Evolutionary conservation across 30 jellyfish, hydroid and myxozoan genomes (phyloP), one percentile per base, ranked within the genome.

Genomic region (Nemopilema nomurai): DNA sequence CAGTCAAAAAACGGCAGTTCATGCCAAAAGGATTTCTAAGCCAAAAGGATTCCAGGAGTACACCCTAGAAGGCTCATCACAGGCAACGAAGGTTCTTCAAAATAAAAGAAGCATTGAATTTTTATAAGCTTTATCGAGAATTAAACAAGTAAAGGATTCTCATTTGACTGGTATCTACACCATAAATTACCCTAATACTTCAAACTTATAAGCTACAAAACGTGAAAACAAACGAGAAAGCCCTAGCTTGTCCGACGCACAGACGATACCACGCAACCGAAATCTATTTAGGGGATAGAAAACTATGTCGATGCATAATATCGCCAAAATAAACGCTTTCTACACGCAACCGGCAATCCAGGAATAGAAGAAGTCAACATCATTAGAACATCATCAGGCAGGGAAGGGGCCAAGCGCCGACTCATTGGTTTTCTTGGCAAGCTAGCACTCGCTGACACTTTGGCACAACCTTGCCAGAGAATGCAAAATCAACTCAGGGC

Each of bases 141-240:
- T 79, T 79, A 79, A 79, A 79, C 87, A 77, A 77, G 69, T 51
- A 50, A 53, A 79, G 29, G 22, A 30, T 20, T 28, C 79, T 66
- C 62, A 23, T 53, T 33, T 30, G 74, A 22, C 74, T 57, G 81
- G 89, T 64, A 79, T 79, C 89, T 79, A 79, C 89, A 79, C 89
- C 81, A 31, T 64, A 29, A n/a, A 77, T 77, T 62, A 77, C 68
- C 89, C 32, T 32, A 79, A 51, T 79, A 64, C 71, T 22, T 8
- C 69, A 20, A 24, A 50, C 72, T 52, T 53, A 64, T 79, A 62
- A 79, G 68, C 79, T 79, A 79, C 50, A 79, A 79, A 79, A 79
- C 81, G 13, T 79, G 71, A 79, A 79, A 49, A 31, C 81, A 31
- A 79, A 79, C 49, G 74, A 67, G 49, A n/a, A 29, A 4, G 28